Percentiles rank a stretch among this genome's conserved stretches.
Conservation (phyloP, 2,113 vertebrate species). For the Elgaria multicarinata region DNA sequence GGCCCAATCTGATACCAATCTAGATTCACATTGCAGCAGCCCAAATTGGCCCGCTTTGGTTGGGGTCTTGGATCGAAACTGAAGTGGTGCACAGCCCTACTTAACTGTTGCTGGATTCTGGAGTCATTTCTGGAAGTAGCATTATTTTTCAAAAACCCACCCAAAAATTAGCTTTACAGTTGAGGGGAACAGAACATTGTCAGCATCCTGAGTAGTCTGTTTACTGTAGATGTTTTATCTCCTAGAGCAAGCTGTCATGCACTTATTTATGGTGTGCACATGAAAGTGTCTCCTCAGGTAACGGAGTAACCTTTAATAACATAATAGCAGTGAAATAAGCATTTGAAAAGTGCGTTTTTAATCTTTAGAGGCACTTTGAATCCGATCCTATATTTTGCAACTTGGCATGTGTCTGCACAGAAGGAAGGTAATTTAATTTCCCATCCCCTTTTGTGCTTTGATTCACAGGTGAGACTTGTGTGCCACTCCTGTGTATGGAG, state of each 20-base stretch:
- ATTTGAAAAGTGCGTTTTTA: conserved; percentile 18
- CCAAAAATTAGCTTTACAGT: conserved; percentile 4
- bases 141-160: neutral
- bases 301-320: conserved; percentile 33
- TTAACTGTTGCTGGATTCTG: neutral
- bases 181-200: conserved; percentile 3
- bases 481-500: conserved; percentile 37
- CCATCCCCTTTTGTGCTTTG: conserved; percentile 40
- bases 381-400: conserved; percentile 42
- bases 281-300: conserved; percentile 33
- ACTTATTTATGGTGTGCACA: conserved; percentile 46
- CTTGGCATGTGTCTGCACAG: conserved; percentile 2
- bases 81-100: too few species aligned
- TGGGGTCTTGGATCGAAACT: too few species aligned
- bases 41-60: too few species aligned
- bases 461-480: conserved; percentile 38
- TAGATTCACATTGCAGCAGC: too few species aligned
- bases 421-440: conserved; percentile 50
- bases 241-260: neutral
- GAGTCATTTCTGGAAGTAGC: conserved; percentile 10
- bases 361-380: conserved; percentile 39
- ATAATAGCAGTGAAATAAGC: conserved; percentile 27
- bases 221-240: conserved; percentile 42
- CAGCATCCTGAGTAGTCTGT: neutral
- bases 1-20: too few species aligned